These are phyloP conservation scores for Micromys minutus DNA, from an alignment of 2,113 vertebrate species.

Conservation along the genomic window DNA sequence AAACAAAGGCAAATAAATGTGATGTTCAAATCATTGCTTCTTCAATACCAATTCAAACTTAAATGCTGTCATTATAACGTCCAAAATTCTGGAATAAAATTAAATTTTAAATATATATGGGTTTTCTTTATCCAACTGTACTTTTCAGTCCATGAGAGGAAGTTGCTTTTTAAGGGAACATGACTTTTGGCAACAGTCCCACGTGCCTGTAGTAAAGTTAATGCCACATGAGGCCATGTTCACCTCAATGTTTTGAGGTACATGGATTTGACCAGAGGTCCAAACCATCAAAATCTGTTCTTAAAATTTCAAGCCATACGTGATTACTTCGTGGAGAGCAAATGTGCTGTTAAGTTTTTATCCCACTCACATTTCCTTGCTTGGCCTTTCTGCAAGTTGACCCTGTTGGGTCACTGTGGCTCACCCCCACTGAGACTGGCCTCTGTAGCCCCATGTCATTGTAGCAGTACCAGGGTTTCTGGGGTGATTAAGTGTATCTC, in stretches of 20 bases:
- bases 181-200: constrained; percentile 60
- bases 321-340: constrained; percentile 15
- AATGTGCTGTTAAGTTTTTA: constrained; percentile 12
- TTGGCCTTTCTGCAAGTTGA: constrained; percentile 25
- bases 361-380: not conserved
- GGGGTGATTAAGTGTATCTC: constrained; percentile 48
- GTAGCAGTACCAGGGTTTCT: constrained; percentile 18
- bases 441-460: not conserved
- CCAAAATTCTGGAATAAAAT: constrained; percentile 63
- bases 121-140: constrained; percentile 52
- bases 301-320: constrained; percentile 53
- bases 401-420: constrained; percentile 27
- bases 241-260: constrained; percentile 38
- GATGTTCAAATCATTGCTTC: constrained; percentile 58
- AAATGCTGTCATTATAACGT: constrained; percentile 50
- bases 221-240: not conserved
- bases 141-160: constrained; percentile 54
- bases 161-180: constrained; percentile 20
- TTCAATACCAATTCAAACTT: constrained; percentile 59
- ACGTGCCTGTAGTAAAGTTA: not conserved
- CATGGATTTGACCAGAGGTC: constrained; percentile 22
- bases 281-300: constrained; percentile 46
- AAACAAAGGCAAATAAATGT: constrained; percentile 60
- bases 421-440: not conserved
- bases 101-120: constrained; percentile 37